Evolutionary conservation across 2,888 invertebrate genomes (phyloP).

Genomic region (Camponotus fellah): DNA sequence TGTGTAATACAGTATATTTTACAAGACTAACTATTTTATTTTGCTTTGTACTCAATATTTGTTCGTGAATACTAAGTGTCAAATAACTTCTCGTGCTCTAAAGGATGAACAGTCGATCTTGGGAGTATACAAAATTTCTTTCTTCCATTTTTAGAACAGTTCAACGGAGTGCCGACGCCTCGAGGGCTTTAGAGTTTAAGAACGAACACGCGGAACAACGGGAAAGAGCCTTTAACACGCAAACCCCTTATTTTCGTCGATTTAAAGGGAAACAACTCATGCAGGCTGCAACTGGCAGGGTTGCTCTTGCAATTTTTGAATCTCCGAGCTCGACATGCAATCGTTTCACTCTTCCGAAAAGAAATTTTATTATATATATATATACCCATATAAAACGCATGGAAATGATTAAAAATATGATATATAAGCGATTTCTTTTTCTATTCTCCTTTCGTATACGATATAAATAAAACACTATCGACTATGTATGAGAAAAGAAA

Average conservation of each 20-base stretch:
- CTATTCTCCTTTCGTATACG: neutral
- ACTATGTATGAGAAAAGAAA: neutral
- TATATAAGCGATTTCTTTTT: neutral
- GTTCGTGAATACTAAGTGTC: constrained; percentile 32
- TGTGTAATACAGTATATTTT: neutral
- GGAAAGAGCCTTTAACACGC: constrained; percentile 70
- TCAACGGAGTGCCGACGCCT: constrained; percentile 61
- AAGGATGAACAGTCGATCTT: constrained; percentile 25
- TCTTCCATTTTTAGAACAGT: constrained; percentile 54
- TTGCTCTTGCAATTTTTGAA: constrained; percentile 9
- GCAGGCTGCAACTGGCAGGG: constrained; percentile 34
- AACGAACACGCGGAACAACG: constrained; percentile 65
- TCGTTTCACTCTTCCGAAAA: constrained; percentile 6
- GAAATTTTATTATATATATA: neutral
- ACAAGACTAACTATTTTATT: constrained; percentile 27
- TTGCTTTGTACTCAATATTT: constrained; percentile 31
- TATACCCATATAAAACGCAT: neutral
- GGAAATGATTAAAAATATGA: constrained; percentile 3
- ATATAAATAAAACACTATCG: neutral
- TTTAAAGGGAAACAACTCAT: constrained; percentile 66
- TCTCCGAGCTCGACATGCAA: constrained; percentile 24
- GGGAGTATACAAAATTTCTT: constrained; percentile 42
- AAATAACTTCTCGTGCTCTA: constrained; percentile 21
- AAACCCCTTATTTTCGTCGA: constrained; percentile 58
- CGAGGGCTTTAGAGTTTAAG: constrained; percentile 69